A percentile compares a stretch with the other conserved stretches of the same genome.
Conservation (phyloP, 2,113 vertebrate species). For the Dolichallabes microphthalmus region DNA sequence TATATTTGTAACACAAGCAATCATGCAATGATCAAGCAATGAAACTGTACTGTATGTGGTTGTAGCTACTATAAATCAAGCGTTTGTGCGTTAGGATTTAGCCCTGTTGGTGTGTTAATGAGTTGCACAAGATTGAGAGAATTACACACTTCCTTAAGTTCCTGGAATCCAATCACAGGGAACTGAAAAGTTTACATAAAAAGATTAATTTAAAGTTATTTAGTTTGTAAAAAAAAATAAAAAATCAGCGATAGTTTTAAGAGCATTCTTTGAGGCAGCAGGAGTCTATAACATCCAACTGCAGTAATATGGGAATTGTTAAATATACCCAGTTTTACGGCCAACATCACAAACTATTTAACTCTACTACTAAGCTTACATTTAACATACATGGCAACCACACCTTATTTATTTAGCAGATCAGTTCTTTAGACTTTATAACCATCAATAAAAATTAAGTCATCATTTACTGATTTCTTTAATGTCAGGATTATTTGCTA, state of each 20-base stretch:
- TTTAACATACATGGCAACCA: slow-evolving; percentile 42
- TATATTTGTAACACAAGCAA: no score
- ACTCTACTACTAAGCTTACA: slow-evolving; percentile 11
- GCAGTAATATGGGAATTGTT: slow-evolving; percentile 15
- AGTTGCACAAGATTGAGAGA: slow-evolving; percentile 29
- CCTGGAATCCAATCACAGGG: slow-evolving; percentile 21
- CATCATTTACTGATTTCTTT: slow-evolving; percentile 36
- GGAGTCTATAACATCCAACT: slow-evolving; percentile 25
- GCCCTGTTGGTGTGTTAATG: slow-evolving; percentile 12
- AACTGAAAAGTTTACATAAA: slow-evolving; percentile 27
- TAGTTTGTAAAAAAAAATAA: slow-evolving; percentile 25
- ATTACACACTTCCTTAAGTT: slow-evolving; percentile 30
- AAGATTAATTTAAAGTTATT: slow-evolving; percentile 14
- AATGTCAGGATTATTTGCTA: slow-evolving; percentile 21
- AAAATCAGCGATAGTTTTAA: slow-evolving; percentile 15
- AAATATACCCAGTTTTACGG: slow-evolving; percentile 19
- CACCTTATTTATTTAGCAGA: slow-evolving; percentile 25
- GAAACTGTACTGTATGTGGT: no score
- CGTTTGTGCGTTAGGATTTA: neutral
- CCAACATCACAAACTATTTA: slow-evolving; percentile 34
- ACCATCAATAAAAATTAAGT: slow-evolving; percentile 29
- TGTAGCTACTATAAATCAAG: no score
- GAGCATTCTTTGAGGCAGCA: slow-evolving; percentile 17
- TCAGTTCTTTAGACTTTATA: slow-evolving; percentile 32
- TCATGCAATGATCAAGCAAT: no score